Evolutionary conservation across 2,113 vertebrate species (phyloP), one percentile per base, ranked within the genome.

Genomic region (Tachysurus vachellii): DNA sequence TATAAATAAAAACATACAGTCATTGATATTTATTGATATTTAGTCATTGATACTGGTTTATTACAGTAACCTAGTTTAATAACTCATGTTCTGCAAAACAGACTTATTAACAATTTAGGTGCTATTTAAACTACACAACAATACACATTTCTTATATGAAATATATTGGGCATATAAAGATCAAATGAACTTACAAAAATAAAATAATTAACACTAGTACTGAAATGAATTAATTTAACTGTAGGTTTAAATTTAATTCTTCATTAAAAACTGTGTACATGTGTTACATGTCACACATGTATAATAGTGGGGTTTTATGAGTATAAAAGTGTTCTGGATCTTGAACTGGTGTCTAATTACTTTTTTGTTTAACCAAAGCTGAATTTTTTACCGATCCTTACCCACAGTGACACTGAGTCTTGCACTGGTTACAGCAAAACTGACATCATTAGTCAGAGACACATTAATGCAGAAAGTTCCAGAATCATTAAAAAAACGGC

Each of bases 381-480:
- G 2, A 36, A 36, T 17, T 85, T 54, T 31, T 53, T 13, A n/a
- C 2, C 82, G 85, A 62, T 80, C 17, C 93, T 86, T 84, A 91
- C 93, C 95, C 93, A 96, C 92, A 91, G 94, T 94, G 5, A 99
- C 91, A 53, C 93, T 94, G 91, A 99, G 95, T 19, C 93, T 95
- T 5, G 97, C 95, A 89, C 95, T 98, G 83, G 97, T 92, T 89
- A 97, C 87, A 13, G 98, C 97, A 88, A 99, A 93, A 89, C 97
- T 96, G 88, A 96, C 96, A 66, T 95, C 94, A 89, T 97, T 96
- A 83, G 97, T 95, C 92, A 99, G 80, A 23, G 98, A 97, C 80
- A 99, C 96, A 82, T 99, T 99, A 90, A 99, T 94, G 90, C 98
- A 99, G 93, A 97, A 99, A 54, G 95, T 93, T 12, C 98, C 98